Conservation (phyloP, 2,113 vertebrate genomes). For the Paraplagusia blochii region DNA sequence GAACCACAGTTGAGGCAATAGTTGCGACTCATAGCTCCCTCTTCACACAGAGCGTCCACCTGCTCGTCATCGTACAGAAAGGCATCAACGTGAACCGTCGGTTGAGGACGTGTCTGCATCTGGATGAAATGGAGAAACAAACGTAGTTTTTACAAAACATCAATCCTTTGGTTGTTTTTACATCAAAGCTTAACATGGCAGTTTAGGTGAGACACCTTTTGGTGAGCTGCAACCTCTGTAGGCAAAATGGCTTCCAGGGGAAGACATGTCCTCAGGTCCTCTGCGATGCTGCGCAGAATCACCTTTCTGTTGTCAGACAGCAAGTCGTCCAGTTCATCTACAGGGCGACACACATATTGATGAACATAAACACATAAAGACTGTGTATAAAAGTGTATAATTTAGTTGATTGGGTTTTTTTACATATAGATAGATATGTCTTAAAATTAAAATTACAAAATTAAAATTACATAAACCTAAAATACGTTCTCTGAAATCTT, state of each 20-base stretch:
- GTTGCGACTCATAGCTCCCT: conserved; percentile 86
- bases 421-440: too few species aligned
- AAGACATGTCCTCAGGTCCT: conserved; percentile 80
- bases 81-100: conserved; percentile 84
- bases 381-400: too few species aligned
- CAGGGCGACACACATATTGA: conserved; percentile 2
- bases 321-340: conserved; percentile 86
- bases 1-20: conserved; percentile 88
- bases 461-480: too few species aligned
- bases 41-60: conserved; percentile 86
- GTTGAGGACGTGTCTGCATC: conserved; percentile 77
- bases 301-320: conserved; percentile 78
- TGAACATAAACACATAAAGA: too few species aligned
- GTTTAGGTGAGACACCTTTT: conserved; percentile 28
- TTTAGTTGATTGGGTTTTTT: too few species aligned
- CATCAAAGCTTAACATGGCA: too few species aligned
- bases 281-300: conserved; percentile 84
- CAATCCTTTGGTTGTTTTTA: background rate
- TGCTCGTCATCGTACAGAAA: conserved; percentile 92
- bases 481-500: too few species aligned
- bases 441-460: too few species aligned
- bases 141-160: background rate
- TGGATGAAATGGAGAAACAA: conserved; percentile 39
- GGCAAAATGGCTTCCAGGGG: conserved; percentile 80
- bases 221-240: conserved; percentile 75